Evolutionary conservation across 1,140 invertebrate genomes (phyloP).

Genomic region (Drosophila littoralis): DNA sequence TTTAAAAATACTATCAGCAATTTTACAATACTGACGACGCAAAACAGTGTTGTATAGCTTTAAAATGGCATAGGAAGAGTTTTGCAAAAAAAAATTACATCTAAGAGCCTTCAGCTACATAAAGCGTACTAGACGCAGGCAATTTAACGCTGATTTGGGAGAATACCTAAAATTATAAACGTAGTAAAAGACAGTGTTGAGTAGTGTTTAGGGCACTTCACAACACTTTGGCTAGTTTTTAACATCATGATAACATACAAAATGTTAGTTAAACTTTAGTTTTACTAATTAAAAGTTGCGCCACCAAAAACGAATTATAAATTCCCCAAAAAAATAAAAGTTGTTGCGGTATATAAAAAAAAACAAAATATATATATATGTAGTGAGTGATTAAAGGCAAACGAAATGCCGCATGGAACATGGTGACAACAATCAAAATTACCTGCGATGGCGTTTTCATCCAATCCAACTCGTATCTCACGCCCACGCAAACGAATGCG

Average conservation of each 20-base stretch:
- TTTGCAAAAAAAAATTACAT: too few relatives aligned
- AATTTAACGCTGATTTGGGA: too few relatives aligned
- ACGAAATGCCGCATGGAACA: slow-evolving; percentile 55
- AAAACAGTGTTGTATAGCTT: too few relatives aligned
- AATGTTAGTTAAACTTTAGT: not conserved
- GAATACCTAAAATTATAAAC: too few relatives aligned
- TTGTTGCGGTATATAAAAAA: not conserved
- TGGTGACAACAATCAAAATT: slow-evolving; percentile 84
- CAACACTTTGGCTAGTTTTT: not conserved
- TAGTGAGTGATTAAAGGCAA: slow-evolving; percentile 14
- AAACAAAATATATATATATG: not conserved
- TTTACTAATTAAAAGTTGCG: not conserved
- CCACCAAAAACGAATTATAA: slow-evolving; percentile 1
- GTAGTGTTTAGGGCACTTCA: not conserved
- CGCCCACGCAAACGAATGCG: slow-evolving; percentile 50
- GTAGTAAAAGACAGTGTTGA: not conserved
- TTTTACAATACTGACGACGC: too few relatives aligned
- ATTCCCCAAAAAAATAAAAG: not conserved
- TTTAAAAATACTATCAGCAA: too few relatives aligned
- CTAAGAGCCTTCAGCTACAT: too few relatives aligned
- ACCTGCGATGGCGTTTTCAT: slow-evolving; percentile 84
- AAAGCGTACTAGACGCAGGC: too few relatives aligned
- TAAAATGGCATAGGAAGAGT: too few relatives aligned
- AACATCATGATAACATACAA: not conserved
- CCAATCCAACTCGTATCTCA: slow-evolving; percentile 81